Base-by-base conservation (phyloP, 2,113 vertebrate genomes). In the Solea senegalensis region DNA sequence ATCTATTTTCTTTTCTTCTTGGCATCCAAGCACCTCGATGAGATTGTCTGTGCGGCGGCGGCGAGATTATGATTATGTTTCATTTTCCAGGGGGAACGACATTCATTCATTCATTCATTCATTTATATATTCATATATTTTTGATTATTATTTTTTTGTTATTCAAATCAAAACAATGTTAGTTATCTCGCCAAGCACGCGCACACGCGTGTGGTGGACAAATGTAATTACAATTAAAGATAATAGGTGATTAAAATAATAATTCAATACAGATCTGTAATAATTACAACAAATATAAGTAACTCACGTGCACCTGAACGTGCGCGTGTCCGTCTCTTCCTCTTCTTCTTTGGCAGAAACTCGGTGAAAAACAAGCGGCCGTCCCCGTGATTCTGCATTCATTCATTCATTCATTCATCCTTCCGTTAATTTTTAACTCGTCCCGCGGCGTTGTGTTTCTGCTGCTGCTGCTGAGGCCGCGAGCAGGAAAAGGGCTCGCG, bases 381-480 rank as follows among this genome's bases (percentile, higher is more conserved):
- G 52, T 62, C 64, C 50, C 4, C 57, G 73, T 63, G 71, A 45
- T 39, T 57, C 66, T 8, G 69, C 79, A 72, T 79, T 76, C 45
- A 48, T 3, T 48, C 45, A 48, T 14, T 48, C 45, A 48, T 48
- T 48, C 45, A 48, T 14, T 74, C 28, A 68, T 49, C 3, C 5
- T 12, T 2, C 21, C 41, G 83, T 88, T 91, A 91, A 81, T 85
- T 5, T 84, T 87, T 89, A 90, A 90, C 88, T 51, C 9, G 28
- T 58, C 82, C 72, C 48, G 67, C 39, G 70, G 55, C 56, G 55
- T 3, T 5, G 2, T 15, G 12, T 15, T 57, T 71, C 67, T 27
- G 65, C 40, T 64, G 53, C 43, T 9, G 40, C 50, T 64, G 55
- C 34, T 57, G 53, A 1, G 56, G 70, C 64, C 45, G 53, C 41